Percentiles rank a stretch among this genome's conserved stretches.
Evolutionary conservation across 2,888 invertebrate genomes (phyloP).

Genomic region (Drosophila demipolita): DNA sequence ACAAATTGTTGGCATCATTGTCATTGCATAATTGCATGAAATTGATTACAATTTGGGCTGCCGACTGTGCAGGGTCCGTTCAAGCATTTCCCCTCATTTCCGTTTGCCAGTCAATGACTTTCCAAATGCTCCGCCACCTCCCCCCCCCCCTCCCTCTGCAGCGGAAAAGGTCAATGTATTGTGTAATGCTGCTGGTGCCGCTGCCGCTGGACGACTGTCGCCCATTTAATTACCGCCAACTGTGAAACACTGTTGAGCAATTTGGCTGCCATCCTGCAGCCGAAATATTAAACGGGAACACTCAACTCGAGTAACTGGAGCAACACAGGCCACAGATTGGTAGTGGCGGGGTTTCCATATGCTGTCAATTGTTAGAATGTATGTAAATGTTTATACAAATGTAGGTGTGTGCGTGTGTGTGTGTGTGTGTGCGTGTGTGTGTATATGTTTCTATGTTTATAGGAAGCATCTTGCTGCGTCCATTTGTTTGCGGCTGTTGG

Average conservation of each 20-base stretch:
- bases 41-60: conserved; percentile 67
- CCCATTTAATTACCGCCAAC: conserved; percentile 75
- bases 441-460: conserved; percentile 27
- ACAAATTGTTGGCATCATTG: conserved; percentile 20
- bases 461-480: conserved; percentile 63
- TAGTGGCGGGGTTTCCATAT: conserved; percentile 53
- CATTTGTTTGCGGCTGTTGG: conserved; percentile 71
- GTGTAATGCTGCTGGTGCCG: conserved; percentile 8
- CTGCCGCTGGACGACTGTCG: conserved; percentile 31
- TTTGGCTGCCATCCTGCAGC: conserved; percentile 50
- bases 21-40: conserved; percentile 74
- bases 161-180: conserved; percentile 69
- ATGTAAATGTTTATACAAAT: conserved; percentile 9
- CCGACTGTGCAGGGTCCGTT: conserved; percentile 25
- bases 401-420: conserved; percentile 5
- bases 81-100: conserved; percentile 65
- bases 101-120: conserved; percentile 57
- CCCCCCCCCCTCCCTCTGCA: not conserved
- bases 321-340: conserved; percentile 33
- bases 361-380: conserved; percentile 49
- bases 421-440: conserved; percentile 2
- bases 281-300: conserved; percentile 27
- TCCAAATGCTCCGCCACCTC: conserved; percentile 31
- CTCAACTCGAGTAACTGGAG: conserved; percentile 41
- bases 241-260: conserved; percentile 66